Evolutionary conservation across 2,113 vertebrate genomes (phyloP), one percentile per base, ranked within the genome.

Genomic region (Varanus komodoensis): DNA sequence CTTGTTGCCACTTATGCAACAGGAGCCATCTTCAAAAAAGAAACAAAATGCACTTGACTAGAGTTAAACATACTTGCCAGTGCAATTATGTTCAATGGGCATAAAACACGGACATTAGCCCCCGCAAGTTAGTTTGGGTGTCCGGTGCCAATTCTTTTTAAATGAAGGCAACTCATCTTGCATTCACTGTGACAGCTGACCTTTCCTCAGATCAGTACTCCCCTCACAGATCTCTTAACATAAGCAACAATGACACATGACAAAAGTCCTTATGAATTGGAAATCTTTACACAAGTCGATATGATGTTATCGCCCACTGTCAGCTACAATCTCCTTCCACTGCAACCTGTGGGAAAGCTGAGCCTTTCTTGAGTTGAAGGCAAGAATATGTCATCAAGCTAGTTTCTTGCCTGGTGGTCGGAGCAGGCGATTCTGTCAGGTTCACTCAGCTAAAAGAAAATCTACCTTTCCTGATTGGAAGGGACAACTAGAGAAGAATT

Each of bases 191-290:
- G 96, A 96, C 96, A 96, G 94, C 92, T 96, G 97, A 97, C 96
- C 96, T 97, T 97, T 97, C 90, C 91, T 93, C 89, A 95, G 91
- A 96, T 96, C 94, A 92, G 1, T 85, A 88, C 90, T 82, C 79
- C 94, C 89, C 91, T 96, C 96, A 95, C 94, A 91, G 93, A 94
- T 96, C 96, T 92, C 92, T 94, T 94, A 96, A 92, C 90, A 81
- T 95, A 95, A 97, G 89, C 48, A 23, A 80, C 81, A 68, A 87
- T 96, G 97, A 96, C 96, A 97, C 91, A 96, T 95, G 96, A 95
- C 95, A 93, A 93, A 92, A 93, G 8, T 95, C 95, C 93, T 95
- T 94, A 93, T 92, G 94, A 87, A 9, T 88, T 94, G 94, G 93
- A 93, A 89, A n/a, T 14, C 93, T 77, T 93, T 1, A 88, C 91